Percentiles rank a stretch among this genome's conserved stretches.
phyloP scores from a whole-genome alignment of 1,140 invertebrate genomes.

The Rhyzopertha dominica region DNA sequence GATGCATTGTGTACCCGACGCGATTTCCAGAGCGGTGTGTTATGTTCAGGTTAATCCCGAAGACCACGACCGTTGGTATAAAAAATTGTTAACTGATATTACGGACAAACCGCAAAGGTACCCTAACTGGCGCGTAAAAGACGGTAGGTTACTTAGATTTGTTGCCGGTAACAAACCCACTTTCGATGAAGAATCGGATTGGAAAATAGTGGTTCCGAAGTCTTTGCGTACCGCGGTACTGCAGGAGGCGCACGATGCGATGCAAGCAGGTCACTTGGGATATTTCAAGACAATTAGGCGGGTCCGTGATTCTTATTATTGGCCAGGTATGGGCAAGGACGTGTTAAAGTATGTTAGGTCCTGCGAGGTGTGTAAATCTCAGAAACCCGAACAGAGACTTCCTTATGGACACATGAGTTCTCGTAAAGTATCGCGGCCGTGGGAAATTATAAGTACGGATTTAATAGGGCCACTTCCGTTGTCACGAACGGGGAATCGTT shows the following conservation, averaged over 20 bases:
- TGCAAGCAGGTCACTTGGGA: conserved; percentile 31
- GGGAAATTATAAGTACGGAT: conserved; percentile 25
- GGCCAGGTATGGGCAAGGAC: conserved; percentile 30
- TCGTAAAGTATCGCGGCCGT: neutral
- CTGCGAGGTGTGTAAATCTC: conserved; percentile 11
- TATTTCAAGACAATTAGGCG: conserved; percentile 27
- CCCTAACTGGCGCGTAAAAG: too few species aligned
- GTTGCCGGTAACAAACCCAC: too few species aligned
- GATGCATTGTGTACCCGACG: conserved; percentile 39
- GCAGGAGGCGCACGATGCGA: conserved; percentile 24
- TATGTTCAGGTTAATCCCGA: too few species aligned
- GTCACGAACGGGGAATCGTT: conserved; percentile 25
- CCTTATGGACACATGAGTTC: conserved; percentile 12
- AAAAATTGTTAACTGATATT: too few species aligned
- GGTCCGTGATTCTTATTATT: conserved; percentile 26
- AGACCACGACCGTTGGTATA: too few species aligned
- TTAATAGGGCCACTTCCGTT: conserved; percentile 39
- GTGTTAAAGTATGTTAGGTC: conserved; percentile 15
- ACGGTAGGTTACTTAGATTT: too few species aligned
- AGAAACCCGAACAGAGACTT: conserved; percentile 8
- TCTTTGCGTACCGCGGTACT: conserved; percentile 17
- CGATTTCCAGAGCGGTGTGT: too few species aligned
- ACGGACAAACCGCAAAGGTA: too few species aligned
- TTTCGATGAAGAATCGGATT: too few species aligned
- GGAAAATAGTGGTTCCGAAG: conserved; percentile 18